Evolutionary conservation across 2,113 vertebrate genomes (phyloP).

Genomic region (Chlorodrepanis virens): DNA sequence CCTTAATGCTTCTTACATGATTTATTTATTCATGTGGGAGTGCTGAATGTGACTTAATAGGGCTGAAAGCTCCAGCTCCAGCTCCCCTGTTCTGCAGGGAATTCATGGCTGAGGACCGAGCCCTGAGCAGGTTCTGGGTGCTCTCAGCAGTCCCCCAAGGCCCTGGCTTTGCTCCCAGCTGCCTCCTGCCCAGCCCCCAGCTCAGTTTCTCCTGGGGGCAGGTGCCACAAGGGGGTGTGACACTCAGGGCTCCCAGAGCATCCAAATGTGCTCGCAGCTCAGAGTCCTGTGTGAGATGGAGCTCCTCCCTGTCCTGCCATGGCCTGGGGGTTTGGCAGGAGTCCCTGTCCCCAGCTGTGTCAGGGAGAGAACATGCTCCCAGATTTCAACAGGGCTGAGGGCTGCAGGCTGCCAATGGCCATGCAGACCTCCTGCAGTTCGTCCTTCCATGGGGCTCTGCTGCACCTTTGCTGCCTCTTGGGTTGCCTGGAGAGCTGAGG

Average conservation of each 20-base stretch:
- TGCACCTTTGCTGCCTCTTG: fast-evolving
- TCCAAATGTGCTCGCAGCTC: neutral
- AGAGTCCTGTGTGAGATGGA: neutral
- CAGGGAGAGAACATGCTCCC: neutral
- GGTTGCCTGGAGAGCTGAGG: neutral
- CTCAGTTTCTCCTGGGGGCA: neutral
- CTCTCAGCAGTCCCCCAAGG: neutral
- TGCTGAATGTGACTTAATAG: neutral
- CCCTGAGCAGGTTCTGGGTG: fast-evolving
- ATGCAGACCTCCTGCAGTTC: fast-evolving
- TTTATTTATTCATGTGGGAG: conserved; percentile 49
- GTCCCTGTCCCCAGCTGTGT: neutral
- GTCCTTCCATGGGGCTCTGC: neutral
- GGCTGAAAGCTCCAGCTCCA: neutral
- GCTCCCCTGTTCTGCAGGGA: neutral
- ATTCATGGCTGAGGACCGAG: fast-evolving
- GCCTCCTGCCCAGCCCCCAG: neutral
- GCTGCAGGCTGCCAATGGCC: neutral
- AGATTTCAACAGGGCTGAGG: neutral
- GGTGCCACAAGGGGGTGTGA: neutral
- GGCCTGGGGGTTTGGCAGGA: neutral
- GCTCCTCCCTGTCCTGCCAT: neutral
- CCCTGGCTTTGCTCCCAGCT: neutral
- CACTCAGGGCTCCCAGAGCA: neutral
- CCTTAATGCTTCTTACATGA: conserved; percentile 58